Evolutionary conservation across 2,888 invertebrate genomes (phyloP), one percentile per base, ranked within the genome.

Genomic region (Axea sp.): DNA sequence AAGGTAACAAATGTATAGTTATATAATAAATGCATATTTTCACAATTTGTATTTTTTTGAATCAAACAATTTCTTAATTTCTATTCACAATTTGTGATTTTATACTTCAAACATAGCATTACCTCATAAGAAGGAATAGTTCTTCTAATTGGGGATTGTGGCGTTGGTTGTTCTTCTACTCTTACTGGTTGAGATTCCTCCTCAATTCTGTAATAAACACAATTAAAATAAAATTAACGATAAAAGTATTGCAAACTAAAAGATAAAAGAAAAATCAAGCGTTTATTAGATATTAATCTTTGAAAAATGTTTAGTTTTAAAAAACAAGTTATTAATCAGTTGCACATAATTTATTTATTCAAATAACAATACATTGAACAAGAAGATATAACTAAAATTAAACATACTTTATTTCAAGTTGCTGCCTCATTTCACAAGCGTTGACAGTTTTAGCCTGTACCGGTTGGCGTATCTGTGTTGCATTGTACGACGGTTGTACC

Each of bases 71-170:
- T 30, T 30, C 11, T 30, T 30, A 11, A 11, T 9, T 9, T 7
- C 15, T 26, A n/a, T 9, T 30, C 11, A 17, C 19, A 24, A 6
- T 24, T 6, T 6, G 19, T 19, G 2, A 19, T 19, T 19, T 3
- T 19, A 19, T 19, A 19, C 19, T 3, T 3, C 19, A 19, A 19
- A 19, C 19, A 19, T 19, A 19, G 2, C 3, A 9, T 9, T 83
- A 87, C 87, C 86, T 87, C 87, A 57, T 85, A 87, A 49, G 86
- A 83, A 41, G 83, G 82, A 3, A 86, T 86, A 80, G 84, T 81
- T 68, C 86, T 79, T 73, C 83, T 80, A 8, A 80, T 77, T 1
- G 86, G 83, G 15, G 86, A 84, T 14, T 80, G 78, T n/a, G 81
- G 76, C n/a, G 73, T 33, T 39, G 79, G 79, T 28, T 77, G 79